Conservation (phyloP, 2,797 vertebrate genomes). For the Onychomys arenicola region DNA sequence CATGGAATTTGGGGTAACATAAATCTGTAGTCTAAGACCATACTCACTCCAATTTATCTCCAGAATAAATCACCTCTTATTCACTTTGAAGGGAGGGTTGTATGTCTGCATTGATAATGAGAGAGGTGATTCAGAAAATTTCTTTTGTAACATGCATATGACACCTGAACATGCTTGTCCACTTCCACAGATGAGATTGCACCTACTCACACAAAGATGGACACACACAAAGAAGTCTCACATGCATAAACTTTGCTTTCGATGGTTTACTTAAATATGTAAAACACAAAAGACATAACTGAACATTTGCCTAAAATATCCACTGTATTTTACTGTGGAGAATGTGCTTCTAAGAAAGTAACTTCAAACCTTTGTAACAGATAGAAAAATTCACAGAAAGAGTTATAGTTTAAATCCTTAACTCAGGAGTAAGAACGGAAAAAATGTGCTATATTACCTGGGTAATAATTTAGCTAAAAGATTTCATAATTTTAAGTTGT, state of each 20-base stretch:
- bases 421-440: neutral
- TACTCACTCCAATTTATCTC: neutral
- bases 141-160: fast-evolving
- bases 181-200: too few species aligned
- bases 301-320: neutral
- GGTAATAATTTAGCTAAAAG: neutral
- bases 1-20: neutral
- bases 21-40: neutral
- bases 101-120: neutral
- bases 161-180: neutral
- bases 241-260: neutral
- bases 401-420: neutral
- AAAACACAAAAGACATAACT: neutral
- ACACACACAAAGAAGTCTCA: neutral
- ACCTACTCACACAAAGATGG: neutral
- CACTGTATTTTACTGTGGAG: neutral
- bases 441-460: neutral
- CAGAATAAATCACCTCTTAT: neutral
- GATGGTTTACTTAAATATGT: too few species aligned
- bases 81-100: neutral
- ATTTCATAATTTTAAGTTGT: neutral
- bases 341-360: neutral
- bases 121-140: neutral
- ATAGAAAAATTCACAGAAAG: neutral
- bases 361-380: slow-evolving; percentile 38